Base-by-base conservation (phyloP, 1,140 invertebrate species). In the Tetramorium simillimum region DNA sequence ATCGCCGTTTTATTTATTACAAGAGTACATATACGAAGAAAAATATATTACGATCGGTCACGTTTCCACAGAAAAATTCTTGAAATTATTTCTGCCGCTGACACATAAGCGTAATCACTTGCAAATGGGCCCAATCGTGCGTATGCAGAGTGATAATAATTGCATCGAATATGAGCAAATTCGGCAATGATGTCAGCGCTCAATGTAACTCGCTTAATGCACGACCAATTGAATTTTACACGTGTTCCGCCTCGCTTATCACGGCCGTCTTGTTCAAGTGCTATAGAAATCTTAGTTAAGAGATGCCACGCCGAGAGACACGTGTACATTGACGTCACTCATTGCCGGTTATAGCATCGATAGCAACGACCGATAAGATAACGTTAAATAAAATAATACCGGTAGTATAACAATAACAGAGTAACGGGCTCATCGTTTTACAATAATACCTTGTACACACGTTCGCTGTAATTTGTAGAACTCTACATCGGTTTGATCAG, bases 211-310 rank as follows among this genome's bases (percentile, higher is more conserved):
- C n/a, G 63, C 80, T 88, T 65, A 86, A 89, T 76, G 73, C 67
- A 65, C 28, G 84, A 87, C 85, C 89, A 92, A 92, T 93, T 92
- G 87, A 89, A 91, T 91, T 88, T 65, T 78, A 80, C 12, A 67
- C 82, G 60, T 75, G 84, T 75, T 46, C 40, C 53, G 51, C 24
- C 24, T 82, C 69, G 69, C 69, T 84, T 75, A 84, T 84, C 80
- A 33, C 40, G 28, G 51, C 62, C 43, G 40, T 14, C 7, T 56
- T 12, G 24, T 84, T 81, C 16, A 75, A 84, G 80, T 84, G 69
- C 69, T 43, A 84, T 75, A 60, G 69, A 75, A 84, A 75, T 84
- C 80, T 84, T 84, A 49, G 53, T 82, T 72, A 67, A 80, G 69
- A 84, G 53, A 75, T 40, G 65, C 58, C 18, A 37, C 18, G 10